Base-by-base conservation (phyloP, 2,888 invertebrate species). In the Ganaspis brasiliensis region DNA sequence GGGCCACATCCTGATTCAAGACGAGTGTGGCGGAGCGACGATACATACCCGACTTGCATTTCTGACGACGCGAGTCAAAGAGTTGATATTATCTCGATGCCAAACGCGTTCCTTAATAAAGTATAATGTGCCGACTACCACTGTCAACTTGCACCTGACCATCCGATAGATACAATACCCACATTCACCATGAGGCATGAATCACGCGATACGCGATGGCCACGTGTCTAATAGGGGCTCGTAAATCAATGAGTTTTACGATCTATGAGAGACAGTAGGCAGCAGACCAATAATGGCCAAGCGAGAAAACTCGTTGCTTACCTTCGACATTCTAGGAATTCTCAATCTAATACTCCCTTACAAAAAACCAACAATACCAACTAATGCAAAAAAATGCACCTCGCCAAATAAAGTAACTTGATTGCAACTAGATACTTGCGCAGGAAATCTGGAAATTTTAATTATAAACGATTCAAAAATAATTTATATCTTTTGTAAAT, bases 61-160 rank as follows among this genome's bases (percentile, higher is more conserved):
- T 72, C 75, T 59, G 77, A 78, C 67, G 63, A 75, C 70, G 31
- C 73, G 67, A 79, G 75, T 72, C 77, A 67, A 79, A 78, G 57
- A 76, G 72, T 67, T 19, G 57, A 21, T 40, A 74, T 71, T 70
- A 81, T 81, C 78, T 76, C 75, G 74, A 81, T 79, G 78, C 81
- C 74, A 74, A 61, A 79, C 87, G 88, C 85, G 86, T 86, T 83
- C 85, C 86, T 87, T 87, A 87, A 88, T 89, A 87, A 88, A 87
- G 85, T 83, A 87, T 87, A 89, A 89, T 88, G 86, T 78, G 79
- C 76, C 77, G 75, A 77, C 81, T 81, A 76, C 81, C 75, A 80
- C 80, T 82, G 83, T 84, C 80, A 81, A 80, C 76, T 84, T 84
- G 84, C 88, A 87, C 86, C 88, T 87, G 87, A 85, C 82, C 81